phyloP scores from a whole-genome alignment of 2,888 invertebrate species.

The Koerneria pararmatus region DNA sequence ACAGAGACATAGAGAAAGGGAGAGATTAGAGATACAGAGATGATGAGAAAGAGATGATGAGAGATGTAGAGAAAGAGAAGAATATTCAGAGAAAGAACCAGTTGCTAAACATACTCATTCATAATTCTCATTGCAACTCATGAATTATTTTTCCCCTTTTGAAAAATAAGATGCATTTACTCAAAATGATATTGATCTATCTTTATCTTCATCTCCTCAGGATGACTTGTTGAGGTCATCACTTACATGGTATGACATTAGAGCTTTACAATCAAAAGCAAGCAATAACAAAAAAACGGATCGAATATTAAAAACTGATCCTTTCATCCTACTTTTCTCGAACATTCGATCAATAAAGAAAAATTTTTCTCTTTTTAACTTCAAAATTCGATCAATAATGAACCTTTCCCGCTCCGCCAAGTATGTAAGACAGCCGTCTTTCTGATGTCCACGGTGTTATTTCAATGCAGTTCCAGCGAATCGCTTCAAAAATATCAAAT shows the following conservation, averaged over 20 bases:
- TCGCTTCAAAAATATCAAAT: constrained; percentile 32
- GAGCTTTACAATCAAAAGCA: neutral
- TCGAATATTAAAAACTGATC: neutral
- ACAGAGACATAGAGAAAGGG: neutral
- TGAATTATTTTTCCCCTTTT: neutral
- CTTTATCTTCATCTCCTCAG: too few species aligned
- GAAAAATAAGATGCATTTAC: neutral
- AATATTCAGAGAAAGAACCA: neutral
- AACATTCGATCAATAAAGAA: too few species aligned
- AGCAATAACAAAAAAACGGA: neutral
- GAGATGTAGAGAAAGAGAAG: neutral
- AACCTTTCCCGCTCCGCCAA: too few species aligned
- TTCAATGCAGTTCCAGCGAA: constrained; percentile 38
- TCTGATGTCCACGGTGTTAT: constrained; percentile 31
- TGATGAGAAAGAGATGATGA: neutral
- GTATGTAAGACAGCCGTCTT: constrained; percentile 22
- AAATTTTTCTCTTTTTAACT: too few species aligned
- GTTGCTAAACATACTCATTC: neutral
- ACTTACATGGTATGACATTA: too few species aligned
- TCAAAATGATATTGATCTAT: too few species aligned
- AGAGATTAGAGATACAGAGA: neutral
- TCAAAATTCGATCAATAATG: too few species aligned
- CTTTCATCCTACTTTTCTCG: too few species aligned
- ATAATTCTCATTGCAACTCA: neutral
- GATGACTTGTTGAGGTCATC: too few species aligned